Evolutionary conservation across 2,797 vertebrate genomes (phyloP).

Genomic region (Ctenochaetus hawaiiensis): DNA sequence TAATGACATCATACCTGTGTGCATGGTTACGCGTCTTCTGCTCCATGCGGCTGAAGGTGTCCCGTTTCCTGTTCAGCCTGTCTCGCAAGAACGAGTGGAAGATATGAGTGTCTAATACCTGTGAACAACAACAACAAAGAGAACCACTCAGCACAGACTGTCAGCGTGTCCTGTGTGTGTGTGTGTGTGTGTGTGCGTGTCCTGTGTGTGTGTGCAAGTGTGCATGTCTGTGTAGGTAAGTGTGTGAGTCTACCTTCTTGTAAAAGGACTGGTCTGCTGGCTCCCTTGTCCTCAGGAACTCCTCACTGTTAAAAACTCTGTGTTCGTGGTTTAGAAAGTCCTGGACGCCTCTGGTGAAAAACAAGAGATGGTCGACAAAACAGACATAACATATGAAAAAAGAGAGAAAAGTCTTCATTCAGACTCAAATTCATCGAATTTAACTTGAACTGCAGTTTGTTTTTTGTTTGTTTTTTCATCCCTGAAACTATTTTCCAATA

Average conservation of each 20-base stretch:
- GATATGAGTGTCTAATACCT: constrained; percentile 96
- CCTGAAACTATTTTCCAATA: too few species aligned
- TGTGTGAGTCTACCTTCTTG: constrained; percentile 85
- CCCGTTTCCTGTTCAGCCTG: constrained; percentile 91
- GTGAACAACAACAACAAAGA: constrained; percentile 36
- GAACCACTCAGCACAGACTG: background rate
- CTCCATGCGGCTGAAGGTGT: constrained; percentile 91
- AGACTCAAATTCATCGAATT: background rate
- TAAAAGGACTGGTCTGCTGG: constrained; percentile 90
- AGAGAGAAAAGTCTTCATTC: background rate
- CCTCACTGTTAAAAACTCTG: constrained; percentile 96
- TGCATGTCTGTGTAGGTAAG: background rate
- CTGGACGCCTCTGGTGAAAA: constrained; percentile 89
- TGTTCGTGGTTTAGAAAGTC: constrained; percentile 95
- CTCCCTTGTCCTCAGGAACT: constrained; percentile 93
- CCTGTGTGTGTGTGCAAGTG: background rate
- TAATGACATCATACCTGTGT: constrained; percentile 85
- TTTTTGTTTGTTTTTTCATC: too few species aligned
- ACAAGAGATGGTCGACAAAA: background rate
- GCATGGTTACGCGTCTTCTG: constrained; percentile 85
- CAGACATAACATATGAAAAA: background rate
- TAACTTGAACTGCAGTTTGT: too few species aligned
- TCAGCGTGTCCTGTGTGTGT: constrained; percentile 6
- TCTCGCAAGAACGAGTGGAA: constrained; percentile 96
- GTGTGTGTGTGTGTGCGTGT: background rate